Conservation (phyloP, 2,797 vertebrate species). For the Ciconia nigra region DNA sequence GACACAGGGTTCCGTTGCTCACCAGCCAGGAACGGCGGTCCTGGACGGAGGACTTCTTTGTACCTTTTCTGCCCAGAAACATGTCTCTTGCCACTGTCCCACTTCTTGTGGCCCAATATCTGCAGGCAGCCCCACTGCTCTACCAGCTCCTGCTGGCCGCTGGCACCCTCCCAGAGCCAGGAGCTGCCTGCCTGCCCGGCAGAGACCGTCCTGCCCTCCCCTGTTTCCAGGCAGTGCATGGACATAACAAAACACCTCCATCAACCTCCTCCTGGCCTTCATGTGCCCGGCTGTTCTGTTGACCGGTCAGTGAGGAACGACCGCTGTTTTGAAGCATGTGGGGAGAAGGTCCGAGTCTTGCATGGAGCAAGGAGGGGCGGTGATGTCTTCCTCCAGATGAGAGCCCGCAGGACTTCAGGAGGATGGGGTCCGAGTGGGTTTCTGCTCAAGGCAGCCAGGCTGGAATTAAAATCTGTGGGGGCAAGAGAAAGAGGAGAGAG, state of each 20-base stretch:
- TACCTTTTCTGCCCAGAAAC: not conserved
- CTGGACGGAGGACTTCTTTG: not conserved
- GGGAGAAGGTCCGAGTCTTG: not conserved
- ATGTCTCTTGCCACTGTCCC: not conserved
- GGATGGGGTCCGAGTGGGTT: not conserved
- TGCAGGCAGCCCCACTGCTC: not conserved
- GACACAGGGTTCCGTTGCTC: not conserved
- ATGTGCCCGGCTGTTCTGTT: accelerated
- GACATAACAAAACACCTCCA: not conserved
- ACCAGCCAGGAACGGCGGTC: not conserved
- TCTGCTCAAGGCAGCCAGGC: not conserved
- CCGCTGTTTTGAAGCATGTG: not conserved
- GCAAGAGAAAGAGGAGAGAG: not conserved
- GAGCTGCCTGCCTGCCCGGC: not conserved
- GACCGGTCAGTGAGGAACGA: not conserved
- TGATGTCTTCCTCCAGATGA: not conserved
- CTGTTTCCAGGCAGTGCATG: not conserved
- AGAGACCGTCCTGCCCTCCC: not conserved
- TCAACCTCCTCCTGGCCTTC: not conserved
- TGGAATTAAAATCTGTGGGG: not conserved
- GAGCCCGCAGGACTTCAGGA: not conserved
- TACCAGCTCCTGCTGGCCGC: not conserved
- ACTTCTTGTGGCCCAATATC: not conserved
- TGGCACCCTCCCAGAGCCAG: too few relatives aligned
- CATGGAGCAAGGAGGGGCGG: not conserved